These are phyloP conservation scores for Patella depressa DNA, from an alignment of 2,888 invertebrate species.

Conservation along the genomic window DNA sequence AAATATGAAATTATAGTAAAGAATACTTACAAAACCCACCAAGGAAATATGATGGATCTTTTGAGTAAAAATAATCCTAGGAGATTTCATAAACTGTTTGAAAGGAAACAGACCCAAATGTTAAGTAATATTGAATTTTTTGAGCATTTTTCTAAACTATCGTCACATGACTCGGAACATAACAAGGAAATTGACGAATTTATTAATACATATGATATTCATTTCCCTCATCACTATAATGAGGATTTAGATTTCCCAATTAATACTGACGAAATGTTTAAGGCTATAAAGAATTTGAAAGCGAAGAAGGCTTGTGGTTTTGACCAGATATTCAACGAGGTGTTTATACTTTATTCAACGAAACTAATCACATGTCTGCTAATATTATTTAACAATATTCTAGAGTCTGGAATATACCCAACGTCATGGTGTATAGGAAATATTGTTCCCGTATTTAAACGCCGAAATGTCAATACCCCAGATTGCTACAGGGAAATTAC, in stretches of 20 bases:
- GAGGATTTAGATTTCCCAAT: background rate
- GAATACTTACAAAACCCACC: background rate
- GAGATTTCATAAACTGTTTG: conserved; percentile 10
- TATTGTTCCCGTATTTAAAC: background rate
- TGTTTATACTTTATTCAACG: background rate
- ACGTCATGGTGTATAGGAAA: background rate
- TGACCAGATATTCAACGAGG: background rate
- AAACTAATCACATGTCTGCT: background rate
- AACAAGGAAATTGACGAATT: background rate
- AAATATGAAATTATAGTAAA: conserved; percentile 1
- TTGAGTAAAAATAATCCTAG: conserved; percentile 10
- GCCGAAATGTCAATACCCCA: background rate
- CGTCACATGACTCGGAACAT: background rate
- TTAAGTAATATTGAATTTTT: background rate
- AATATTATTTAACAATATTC: background rate
- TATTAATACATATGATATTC: background rate
- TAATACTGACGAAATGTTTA: background rate
- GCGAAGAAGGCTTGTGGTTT: background rate
- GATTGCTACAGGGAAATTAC: no score
- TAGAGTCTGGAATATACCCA: conserved; percentile 1
- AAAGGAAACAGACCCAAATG: background rate
- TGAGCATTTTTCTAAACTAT: background rate
- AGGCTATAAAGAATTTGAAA: background rate
- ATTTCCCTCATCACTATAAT: background rate
- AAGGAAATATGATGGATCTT: conserved; percentile 7